Evolutionary conservation across 2,888 invertebrate genomes (phyloP).

Genomic region (Tenthredo scrophulariae): DNA sequence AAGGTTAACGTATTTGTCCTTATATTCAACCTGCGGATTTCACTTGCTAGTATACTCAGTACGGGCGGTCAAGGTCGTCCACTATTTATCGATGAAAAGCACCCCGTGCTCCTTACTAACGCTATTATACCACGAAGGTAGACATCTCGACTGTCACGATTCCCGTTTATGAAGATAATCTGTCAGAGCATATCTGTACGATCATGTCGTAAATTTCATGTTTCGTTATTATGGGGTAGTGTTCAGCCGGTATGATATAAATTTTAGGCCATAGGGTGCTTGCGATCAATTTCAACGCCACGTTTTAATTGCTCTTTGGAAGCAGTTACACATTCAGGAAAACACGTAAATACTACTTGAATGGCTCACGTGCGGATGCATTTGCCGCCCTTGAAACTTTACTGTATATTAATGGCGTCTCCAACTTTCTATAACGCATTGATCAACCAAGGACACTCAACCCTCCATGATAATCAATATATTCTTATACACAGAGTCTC

Average conservation of each 20-base stretch:
- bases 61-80: not conserved
- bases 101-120: not conserved
- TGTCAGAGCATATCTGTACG: not conserved
- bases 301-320: not conserved
- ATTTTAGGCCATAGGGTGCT: not conserved
- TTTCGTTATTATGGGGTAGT: not conserved
- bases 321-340: not conserved
- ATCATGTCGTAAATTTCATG: not conserved
- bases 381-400: not conserved
- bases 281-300: not conserved
- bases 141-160: not conserved
- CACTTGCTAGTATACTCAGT: not conserved
- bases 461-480: not conserved
- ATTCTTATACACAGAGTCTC: not conserved
- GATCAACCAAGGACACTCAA: not conserved
- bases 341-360: not conserved
- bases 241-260: no score
- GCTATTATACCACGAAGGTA: not conserved
- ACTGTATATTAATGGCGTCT: not conserved
- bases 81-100: not conserved
- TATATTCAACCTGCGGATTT: not conserved
- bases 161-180: not conserved
- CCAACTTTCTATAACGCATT: not conserved
- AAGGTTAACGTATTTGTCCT: not conserved
- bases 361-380: not conserved